A percentile compares a stretch with the other conserved stretches of the same genome.
Evolutionary conservation across 2,888 invertebrate genomes (phyloP).

Genomic region (Brachyptera putata): DNA sequence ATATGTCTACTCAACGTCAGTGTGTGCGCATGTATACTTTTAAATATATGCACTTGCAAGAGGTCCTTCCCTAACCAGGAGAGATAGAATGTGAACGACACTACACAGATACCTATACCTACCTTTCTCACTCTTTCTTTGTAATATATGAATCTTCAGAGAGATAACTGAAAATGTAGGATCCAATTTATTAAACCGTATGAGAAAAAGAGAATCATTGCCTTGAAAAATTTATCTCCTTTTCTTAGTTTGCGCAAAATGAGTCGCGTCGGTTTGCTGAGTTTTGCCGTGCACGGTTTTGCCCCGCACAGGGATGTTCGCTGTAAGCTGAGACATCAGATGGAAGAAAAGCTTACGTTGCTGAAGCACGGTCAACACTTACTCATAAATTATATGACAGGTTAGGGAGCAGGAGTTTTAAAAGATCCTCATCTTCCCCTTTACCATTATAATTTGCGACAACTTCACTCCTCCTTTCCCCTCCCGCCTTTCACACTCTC

Average conservation of each 20-base stretch:
- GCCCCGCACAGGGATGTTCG: too few species aligned
- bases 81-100: too few species aligned
- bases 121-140: neutral
- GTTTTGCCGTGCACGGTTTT: too few species aligned
- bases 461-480: slow-evolving; percentile 1
- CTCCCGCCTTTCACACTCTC: neutral
- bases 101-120: too few species aligned
- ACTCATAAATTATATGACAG: slow-evolving; percentile 21
- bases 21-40: too few species aligned
- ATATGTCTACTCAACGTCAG: too few species aligned
- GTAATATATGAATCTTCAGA: neutral
- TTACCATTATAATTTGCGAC: slow-evolving; percentile 18
- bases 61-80: too few species aligned
- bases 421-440: neutral
- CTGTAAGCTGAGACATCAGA: too few species aligned
- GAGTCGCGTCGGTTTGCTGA: neutral
- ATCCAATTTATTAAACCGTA: slow-evolving; percentile 9
- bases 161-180: neutral
- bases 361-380: neutral
- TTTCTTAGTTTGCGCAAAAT: neutral
- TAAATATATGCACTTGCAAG: too few species aligned
- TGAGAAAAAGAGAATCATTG: neutral
- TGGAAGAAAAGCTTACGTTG: neutral
- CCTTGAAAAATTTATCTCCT: neutral
- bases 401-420: slow-evolving; percentile 8